Evolutionary conservation across 1,140 invertebrate species (phyloP).

Genomic region (Drosophila obscura): DNA sequence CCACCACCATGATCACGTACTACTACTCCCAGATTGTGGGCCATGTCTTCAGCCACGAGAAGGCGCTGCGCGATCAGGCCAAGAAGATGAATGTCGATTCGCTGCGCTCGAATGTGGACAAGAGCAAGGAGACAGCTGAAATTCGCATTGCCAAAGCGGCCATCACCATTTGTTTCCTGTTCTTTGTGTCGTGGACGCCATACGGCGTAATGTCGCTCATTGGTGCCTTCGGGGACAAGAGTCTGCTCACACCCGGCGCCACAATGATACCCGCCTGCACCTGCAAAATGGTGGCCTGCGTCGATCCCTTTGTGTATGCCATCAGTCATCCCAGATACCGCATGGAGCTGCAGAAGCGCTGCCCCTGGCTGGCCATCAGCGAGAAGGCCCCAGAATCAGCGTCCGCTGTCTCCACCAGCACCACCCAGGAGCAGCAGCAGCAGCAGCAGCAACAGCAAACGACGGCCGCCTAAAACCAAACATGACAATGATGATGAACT

Average conservation of each 20-base stretch:
- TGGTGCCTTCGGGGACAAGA: constrained; percentile 92
- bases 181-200: constrained; percentile 93
- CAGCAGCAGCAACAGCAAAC: constrained; percentile 34
- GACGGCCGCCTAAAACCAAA: constrained; percentile 80
- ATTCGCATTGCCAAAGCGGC: constrained; percentile 94
- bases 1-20: constrained; percentile 91
- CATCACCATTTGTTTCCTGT: constrained; percentile 92
- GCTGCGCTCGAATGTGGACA: constrained; percentile 89
- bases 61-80: constrained; percentile 91
- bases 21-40: constrained; percentile 94
- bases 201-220: constrained; percentile 91
- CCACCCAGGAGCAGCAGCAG: constrained; percentile 74
- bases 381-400: constrained; percentile 85
- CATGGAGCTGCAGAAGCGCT: constrained; percentile 86
- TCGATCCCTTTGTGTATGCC: constrained; percentile 94
- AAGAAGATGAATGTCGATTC: constrained; percentile 97
- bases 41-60: constrained; percentile 93
- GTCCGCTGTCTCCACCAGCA: constrained; percentile 76
- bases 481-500: constrained; percentile 67
- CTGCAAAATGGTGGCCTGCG: constrained; percentile 93
- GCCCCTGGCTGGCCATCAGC: constrained; percentile 88
- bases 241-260: constrained; percentile 90
- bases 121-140: constrained; percentile 89
- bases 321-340: constrained; percentile 95
- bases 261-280: constrained; percentile 94